Base-by-base conservation (phyloP, 2,797 vertebrate species). In the Acropternis orthonyx region DNA sequence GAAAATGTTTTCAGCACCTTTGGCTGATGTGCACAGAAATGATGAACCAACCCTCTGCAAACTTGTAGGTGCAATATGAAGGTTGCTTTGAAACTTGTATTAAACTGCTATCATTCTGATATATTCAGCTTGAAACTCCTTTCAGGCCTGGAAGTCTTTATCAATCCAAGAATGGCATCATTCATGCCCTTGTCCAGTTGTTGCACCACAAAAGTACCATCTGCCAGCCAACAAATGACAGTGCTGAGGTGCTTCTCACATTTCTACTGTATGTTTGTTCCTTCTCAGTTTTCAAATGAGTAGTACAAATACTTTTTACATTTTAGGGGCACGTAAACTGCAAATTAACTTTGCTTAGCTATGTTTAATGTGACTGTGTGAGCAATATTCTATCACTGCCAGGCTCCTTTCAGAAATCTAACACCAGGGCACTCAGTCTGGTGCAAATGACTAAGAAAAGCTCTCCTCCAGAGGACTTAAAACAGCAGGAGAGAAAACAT, bases 41-140 rank as follows among this genome's bases (percentile, higher is more conserved):
- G 4, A 7, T n/a, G 28, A 36, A 48, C 12, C 21, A 14, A 9
- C 19, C 7, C 21, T 19, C 27, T 28, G 69, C 14, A 32, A 36
- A 46, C 3, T 2, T 3, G 1, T 7, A 71, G 43, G 36, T 86
- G 61, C 28, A 55, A 3, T 14, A 32, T 13, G 32, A 44, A 54
- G 17, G 12, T 15, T 71, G 2, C 48, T 77, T 37, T 19, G 55
- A 41, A 83, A 62, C 43, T 26, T 58, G 9, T 11, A 3, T 62
- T 30, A 28, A 54, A 36, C 52, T 62, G 28, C 18, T 74, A 0
- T 17, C 0, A 0, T 71, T 66, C 21, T 56, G 44, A 17, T 30
- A 44, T 8, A 18, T 19, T 6, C 12, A 30, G 28, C 21, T 17
- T 26, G 39, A 52, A 58, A 11, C 28, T 51, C 8, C 68, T 76